These are phyloP conservation scores for Plebejus anna DNA, from an alignment of 2,888 invertebrate genomes.

Conservation along the genomic window DNA sequence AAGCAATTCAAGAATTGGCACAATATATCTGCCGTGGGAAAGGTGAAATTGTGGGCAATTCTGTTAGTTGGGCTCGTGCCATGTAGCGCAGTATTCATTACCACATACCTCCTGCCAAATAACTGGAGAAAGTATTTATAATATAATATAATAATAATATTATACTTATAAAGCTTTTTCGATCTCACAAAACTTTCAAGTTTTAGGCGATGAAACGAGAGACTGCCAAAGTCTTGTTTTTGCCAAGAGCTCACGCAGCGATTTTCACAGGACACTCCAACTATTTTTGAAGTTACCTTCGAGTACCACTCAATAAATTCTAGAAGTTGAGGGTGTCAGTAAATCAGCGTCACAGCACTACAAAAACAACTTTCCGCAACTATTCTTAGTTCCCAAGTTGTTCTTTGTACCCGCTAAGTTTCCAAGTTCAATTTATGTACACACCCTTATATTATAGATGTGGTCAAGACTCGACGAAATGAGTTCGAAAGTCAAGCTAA, in stretches of 20 bases:
- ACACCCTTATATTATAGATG: not conserved
- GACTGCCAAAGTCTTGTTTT: not conserved
- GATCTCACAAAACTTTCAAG: not conserved
- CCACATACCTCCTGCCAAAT: conserved; percentile 19
- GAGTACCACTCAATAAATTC: conserved; percentile 2
- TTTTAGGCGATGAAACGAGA: not conserved
- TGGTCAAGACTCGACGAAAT: not conserved
- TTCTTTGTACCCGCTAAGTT: conserved; percentile 20
- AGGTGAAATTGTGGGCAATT: conserved; percentile 25
- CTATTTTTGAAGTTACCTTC: not conserved
- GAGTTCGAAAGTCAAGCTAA: not conserved
- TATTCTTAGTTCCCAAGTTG: not conserved
- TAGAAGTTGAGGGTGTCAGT: not conserved
- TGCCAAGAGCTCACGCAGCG: not conserved
- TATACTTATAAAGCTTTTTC: too few relatives aligned
- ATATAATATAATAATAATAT: too few relatives aligned
- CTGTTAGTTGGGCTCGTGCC: conserved; percentile 36
- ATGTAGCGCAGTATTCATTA: conserved; percentile 29
- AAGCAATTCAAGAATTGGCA: conserved; percentile 1
- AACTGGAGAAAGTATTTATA: not conserved
- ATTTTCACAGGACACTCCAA: not conserved
- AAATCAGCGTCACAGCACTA: not conserved
- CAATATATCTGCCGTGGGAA: not conserved
- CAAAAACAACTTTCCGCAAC: conserved; percentile 14
- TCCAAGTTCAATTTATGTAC: conserved; percentile 4